phyloP scores from a whole-genome alignment of 2,888 invertebrate genomes.

The Horisme vitalbata region DNA sequence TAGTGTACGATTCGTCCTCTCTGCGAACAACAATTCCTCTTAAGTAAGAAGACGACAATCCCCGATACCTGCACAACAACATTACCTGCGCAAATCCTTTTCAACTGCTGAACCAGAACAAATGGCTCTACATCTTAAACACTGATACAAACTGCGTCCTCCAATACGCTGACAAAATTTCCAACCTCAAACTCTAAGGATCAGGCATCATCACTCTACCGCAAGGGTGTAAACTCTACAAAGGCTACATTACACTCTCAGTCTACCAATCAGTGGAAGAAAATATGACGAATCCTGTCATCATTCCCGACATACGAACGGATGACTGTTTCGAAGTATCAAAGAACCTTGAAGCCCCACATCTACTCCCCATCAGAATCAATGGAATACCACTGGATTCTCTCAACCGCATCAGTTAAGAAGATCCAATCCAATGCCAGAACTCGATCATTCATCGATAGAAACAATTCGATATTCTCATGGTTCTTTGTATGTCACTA shows the following conservation, averaged over 20 bases:
- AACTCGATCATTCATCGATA: constrained; percentile 16
- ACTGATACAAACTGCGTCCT: background rate
- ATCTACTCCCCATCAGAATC: constrained; percentile 24
- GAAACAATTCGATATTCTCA: constrained; percentile 6
- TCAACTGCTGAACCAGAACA: no score
- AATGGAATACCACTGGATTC: constrained; percentile 29
- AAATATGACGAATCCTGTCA: constrained; percentile 29
- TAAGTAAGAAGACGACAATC: no score
- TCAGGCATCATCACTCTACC: background rate
- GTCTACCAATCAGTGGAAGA: constrained; percentile 20
- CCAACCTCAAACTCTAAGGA: background rate
- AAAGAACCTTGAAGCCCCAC: constrained; percentile 4
- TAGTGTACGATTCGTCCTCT: no score
- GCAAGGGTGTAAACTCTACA: background rate
- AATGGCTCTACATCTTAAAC: no score
- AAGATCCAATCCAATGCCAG: no score
- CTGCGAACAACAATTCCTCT: no score
- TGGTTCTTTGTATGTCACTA: constrained; percentile 10
- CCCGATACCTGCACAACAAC: no score
- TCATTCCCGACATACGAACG: constrained; percentile 28
- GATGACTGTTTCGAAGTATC: constrained; percentile 25
- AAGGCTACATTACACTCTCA: constrained; percentile 29
- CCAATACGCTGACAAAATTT: background rate
- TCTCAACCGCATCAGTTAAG: constrained; percentile 21
- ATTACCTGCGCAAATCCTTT: no score